Conservation (phyloP, 2,113 vertebrate species). For the Oncorhynchus tshawytscha region DNA sequence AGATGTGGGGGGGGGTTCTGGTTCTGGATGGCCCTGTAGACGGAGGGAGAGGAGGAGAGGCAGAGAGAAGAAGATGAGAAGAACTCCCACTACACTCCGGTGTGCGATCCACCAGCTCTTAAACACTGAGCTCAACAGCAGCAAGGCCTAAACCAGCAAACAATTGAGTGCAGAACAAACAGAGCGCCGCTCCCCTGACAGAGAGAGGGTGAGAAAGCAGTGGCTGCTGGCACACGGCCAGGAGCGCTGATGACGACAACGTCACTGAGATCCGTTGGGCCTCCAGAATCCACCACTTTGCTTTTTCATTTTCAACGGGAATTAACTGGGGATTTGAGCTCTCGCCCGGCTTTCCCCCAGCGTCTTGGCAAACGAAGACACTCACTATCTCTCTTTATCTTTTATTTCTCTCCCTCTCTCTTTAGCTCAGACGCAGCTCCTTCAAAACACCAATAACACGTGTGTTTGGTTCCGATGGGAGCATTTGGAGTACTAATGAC, state of each 20-base stretch:
- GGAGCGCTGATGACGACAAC: neutral
- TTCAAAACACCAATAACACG: neutral
- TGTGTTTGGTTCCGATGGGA: neutral
- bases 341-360: neutral
- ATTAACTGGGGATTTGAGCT: constrained; percentile 26
- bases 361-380: neutral
- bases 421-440: neutral
- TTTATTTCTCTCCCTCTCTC: too few relatives aligned
- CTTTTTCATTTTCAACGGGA: constrained; percentile 30
- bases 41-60: too few relatives aligned
- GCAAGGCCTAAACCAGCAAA: constrained; percentile 22
- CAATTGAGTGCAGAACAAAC: constrained; percentile 22
- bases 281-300: constrained; percentile 29
- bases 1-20: too few relatives aligned
- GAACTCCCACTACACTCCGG: neutral
- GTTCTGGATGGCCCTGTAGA: too few relatives aligned
- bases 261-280: neutral
- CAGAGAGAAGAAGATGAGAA: too few relatives aligned
- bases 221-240: constrained; percentile 29
- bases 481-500: neutral
- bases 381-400: neutral
- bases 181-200: neutral
- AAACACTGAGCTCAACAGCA: constrained; percentile 12
- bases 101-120: neutral
- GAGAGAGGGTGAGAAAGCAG: neutral